Evolutionary conservation across 2,797 vertebrate genomes (phyloP).

Genomic region (Columba guinea): DNA sequence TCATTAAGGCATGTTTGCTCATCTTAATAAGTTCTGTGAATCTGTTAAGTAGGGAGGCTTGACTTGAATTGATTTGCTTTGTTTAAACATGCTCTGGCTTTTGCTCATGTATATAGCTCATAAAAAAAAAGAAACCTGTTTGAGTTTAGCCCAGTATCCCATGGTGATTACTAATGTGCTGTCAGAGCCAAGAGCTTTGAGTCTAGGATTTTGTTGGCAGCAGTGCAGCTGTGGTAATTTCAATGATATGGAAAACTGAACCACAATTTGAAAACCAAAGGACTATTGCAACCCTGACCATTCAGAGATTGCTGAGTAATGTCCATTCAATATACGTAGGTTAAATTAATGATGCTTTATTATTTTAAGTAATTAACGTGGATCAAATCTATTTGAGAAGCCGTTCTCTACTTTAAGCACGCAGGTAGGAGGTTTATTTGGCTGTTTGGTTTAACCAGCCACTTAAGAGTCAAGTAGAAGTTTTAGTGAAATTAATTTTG

Average conservation of each 20-base stretch:
- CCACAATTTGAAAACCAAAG: conserved; percentile 41
- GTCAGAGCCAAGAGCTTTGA: conserved; percentile 52
- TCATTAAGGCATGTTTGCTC: conserved; percentile 54
- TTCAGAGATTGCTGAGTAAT: conserved; percentile 42
- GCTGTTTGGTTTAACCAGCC: not conserved
- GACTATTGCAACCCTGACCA: conserved; percentile 2
- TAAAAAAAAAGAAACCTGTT: conserved; percentile 62
- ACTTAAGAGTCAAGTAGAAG: conserved; percentile 22
- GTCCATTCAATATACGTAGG: conserved; percentile 9
- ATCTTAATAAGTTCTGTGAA: conserved; percentile 57
- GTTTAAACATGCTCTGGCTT: conserved; percentile 67
- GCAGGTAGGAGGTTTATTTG: not conserved
- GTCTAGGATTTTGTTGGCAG: conserved; percentile 49
- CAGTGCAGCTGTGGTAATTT: conserved; percentile 41
- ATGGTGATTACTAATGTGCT: conserved; percentile 51
- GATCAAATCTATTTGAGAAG: conserved; percentile 32
- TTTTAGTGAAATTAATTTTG: conserved; percentile 53
- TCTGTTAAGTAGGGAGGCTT: conserved; percentile 42
- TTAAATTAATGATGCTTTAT: conserved; percentile 9
- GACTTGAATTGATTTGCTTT: conserved; percentile 59
- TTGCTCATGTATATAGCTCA: conserved; percentile 58
- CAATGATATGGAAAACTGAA: conserved; percentile 48
- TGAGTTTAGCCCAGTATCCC: conserved; percentile 51
- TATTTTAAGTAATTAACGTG: conserved; percentile 21
- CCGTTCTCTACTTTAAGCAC: not conserved